A percentile compares a stretch with the other conserved stretches of the same genome.
Evolutionary conservation across 2,113 vertebrate species (phyloP).

Genomic region (Heterotilapia buettikoferi): DNA sequence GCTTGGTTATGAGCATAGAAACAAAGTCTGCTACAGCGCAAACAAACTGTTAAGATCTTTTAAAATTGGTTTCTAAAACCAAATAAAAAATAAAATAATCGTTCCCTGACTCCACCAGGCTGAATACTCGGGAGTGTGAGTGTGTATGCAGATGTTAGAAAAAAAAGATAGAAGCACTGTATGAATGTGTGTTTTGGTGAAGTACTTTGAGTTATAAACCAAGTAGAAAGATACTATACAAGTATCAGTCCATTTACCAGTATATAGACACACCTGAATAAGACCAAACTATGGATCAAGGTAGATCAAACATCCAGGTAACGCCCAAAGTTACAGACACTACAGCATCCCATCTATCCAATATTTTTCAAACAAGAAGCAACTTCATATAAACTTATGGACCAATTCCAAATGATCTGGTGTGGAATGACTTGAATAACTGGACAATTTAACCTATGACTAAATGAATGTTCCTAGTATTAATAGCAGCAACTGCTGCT

Average conservation of each 20-base stretch:
- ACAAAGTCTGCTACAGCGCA: neutral
- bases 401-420: neutral
- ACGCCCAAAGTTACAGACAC: neutral
- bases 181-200: neutral
- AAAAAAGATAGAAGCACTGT: neutral
- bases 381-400: neutral
- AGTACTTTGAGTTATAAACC: neutral
- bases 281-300: neutral
- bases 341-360: neutral
- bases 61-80: neutral
- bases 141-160: neutral
- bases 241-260: neutral
- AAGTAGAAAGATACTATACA: neutral
- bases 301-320: neutral
- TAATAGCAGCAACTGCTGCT: neutral
- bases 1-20: neutral
- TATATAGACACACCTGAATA: neutral
- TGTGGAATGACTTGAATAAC: neutral
- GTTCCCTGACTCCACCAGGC: neutral
- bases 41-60: neutral
- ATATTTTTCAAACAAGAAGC: neutral
- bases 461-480: neutral
- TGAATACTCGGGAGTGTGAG: neutral
- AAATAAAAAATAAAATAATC: neutral
- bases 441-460: neutral